Conservation (phyloP, 2,888 invertebrate species). For the Rhyacophila evoluta region DNA sequence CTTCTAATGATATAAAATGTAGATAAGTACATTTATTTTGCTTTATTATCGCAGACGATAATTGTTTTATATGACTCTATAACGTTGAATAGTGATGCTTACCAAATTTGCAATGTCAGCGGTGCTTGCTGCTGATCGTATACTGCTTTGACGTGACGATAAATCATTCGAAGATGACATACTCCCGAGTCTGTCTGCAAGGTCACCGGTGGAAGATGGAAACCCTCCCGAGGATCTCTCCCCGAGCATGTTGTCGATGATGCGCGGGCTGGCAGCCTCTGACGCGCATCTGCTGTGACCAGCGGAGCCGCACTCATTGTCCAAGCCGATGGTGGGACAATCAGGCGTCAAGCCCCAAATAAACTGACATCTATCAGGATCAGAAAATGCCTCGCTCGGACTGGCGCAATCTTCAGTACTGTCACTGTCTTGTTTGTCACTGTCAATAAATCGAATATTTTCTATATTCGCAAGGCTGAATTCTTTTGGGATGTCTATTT, state of each 20-base stretch:
- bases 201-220: conserved; percentile 62
- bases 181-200: conserved; percentile 65
- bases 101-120: conserved; percentile 54
- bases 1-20: no score
- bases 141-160: conserved; percentile 64
- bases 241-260: conserved; percentile 66
- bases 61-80: no score
- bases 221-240: conserved; percentile 59
- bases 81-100: not conserved
- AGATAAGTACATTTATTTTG: no score
- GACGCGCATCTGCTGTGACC: conserved; percentile 68
- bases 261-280: conserved; percentile 67
- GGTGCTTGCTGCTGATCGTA: conserved; percentile 62
- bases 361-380: not conserved
- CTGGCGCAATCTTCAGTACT: conserved; percentile 44
- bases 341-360: not conserved
- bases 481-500: conserved; percentile 51
- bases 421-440: conserved; percentile 49
- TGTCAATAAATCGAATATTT: conserved; percentile 54
- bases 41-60: no score
- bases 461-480: conserved; percentile 45
- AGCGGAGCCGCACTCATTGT: conserved; percentile 64
- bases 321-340: conserved; percentile 64
- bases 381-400: conserved; percentile 49
- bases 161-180: conserved; percentile 63